Conservation (phyloP, 1,140 invertebrate genomes). For the Trypoxylus dichotomus region DNA sequence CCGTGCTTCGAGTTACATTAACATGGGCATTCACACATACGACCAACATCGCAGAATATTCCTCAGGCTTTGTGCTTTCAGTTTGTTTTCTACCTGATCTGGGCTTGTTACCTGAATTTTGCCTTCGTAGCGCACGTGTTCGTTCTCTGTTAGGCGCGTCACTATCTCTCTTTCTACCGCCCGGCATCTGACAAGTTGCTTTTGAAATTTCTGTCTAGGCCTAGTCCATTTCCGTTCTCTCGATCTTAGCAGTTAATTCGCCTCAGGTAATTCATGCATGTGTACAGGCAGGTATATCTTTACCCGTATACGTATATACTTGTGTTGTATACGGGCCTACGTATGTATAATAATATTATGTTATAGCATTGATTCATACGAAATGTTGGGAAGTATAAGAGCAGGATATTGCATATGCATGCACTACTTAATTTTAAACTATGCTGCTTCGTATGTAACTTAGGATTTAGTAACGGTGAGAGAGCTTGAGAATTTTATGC, state of each 20-base stretch:
- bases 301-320: not conserved
- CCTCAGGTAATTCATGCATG: slow-evolving; percentile 8
- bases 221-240: slow-evolving; percentile 33
- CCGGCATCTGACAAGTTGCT: slow-evolving; percentile 52
- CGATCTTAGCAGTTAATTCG: slow-evolving; percentile 14
- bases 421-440: slow-evolving; percentile 8
- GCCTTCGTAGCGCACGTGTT: slow-evolving; percentile 35
- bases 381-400: slow-evolving; percentile 8
- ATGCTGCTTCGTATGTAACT: not conserved
- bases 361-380: not conserved
- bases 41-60: slow-evolving; percentile 10
- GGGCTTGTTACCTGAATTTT: slow-evolving; percentile 45
- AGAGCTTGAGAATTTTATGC: no score
- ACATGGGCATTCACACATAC: slow-evolving; percentile 3
- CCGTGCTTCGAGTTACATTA: not conserved
- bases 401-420: not conserved
- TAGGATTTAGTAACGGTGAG: not conserved
- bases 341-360: slow-evolving; percentile 8
- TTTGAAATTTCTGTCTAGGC: slow-evolving; percentile 50
- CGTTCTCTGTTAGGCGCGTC: slow-evolving; percentile 36
- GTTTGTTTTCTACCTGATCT: slow-evolving; percentile 37
- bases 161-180: slow-evolving; percentile 38
- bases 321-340: not conserved
- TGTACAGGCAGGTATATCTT: not conserved
- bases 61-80: not conserved